Conservation (phyloP, 2,797 vertebrate species). For the Aythya fuligula region DNA sequence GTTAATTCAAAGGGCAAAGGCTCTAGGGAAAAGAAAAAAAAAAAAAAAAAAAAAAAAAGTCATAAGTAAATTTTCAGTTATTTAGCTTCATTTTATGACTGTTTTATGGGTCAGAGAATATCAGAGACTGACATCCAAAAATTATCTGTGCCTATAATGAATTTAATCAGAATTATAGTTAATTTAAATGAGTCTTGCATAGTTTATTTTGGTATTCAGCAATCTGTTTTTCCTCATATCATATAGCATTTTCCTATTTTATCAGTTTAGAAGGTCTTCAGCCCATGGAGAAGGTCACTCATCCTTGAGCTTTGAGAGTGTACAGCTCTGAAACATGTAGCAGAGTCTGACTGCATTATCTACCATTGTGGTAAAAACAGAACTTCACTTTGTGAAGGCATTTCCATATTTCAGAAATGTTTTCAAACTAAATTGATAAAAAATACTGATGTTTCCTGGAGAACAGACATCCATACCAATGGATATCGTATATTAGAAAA, state of each 20-base stretch:
- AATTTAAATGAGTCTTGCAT: slow-evolving; percentile 8
- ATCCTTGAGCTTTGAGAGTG: neutral
- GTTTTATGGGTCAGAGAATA: neutral
- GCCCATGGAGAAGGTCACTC: neutral
- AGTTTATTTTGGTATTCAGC: neutral
- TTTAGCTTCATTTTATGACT: slow-evolving; percentile 20
- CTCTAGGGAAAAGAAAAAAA: neutral
- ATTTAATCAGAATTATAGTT: slow-evolving; percentile 18
- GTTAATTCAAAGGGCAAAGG: slow-evolving; percentile 33
- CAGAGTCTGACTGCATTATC: slow-evolving; percentile 13
- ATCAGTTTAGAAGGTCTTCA: neutral
- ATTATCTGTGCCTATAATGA: neutral
- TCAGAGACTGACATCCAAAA: neutral
- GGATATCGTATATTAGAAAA: neutral
- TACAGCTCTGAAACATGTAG: neutral
- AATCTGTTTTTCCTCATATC: neutral
- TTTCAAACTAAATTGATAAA: slow-evolving; percentile 2
- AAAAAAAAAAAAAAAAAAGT: neutral
- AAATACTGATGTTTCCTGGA: neutral
- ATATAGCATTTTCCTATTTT: neutral
- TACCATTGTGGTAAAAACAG: neutral
- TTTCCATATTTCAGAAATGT: slow-evolving; percentile 14
- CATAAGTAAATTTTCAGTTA: neutral
- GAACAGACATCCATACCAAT: neutral
- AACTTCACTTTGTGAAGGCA: slow-evolving; percentile 15